A percentile compares a stretch with the other conserved stretches of the same genome.
Evolutionary conservation across 1,140 invertebrate species (phyloP).

Genomic region (Bombyx mori): ASM3026992v2 NC_085128.1:7224001-7224500

Average conservation of each 20-base stretch:
- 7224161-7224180: too few relatives aligned
- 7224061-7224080: too few relatives aligned
- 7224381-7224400: constrained; percentile 14
- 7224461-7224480: constrained; percentile 15
- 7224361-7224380: constrained; percentile 27
- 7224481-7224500: constrained; percentile 6
- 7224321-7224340: constrained; percentile 33
- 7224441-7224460: constrained; percentile 14
- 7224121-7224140: too few relatives aligned
- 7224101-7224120: too few relatives aligned
- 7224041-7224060: too few relatives aligned
- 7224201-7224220: background rate
- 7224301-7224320: constrained; percentile 33
- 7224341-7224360: constrained; percentile 30
- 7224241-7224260: constrained; percentile 5
- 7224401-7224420: constrained; percentile 8
- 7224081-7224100: too few relatives aligned
- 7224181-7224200: too few relatives aligned
- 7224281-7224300: constrained; percentile 19
- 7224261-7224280: constrained; percentile 19
- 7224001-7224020: too few relatives aligned
- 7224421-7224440: constrained; percentile 8
- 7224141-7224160: too few relatives aligned
- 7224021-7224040: too few relatives aligned
- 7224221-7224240: background rate